These are phyloP conservation scores for Dolichoris vasculosae DNA, from an alignment of 1,140 invertebrate species.

Conservation along the genomic window DNA sequence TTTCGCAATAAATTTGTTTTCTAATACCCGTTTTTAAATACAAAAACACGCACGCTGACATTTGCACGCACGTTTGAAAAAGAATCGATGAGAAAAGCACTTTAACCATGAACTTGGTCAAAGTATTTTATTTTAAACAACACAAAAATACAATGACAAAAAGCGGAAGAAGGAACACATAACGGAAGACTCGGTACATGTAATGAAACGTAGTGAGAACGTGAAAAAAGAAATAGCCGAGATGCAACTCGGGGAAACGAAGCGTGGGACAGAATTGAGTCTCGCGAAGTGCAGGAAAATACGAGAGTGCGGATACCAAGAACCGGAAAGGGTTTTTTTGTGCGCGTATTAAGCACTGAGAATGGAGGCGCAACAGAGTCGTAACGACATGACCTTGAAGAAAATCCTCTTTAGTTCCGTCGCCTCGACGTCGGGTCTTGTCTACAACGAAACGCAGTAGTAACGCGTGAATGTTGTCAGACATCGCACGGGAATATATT, in stretches of 20 bases:
- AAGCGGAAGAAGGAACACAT: background rate
- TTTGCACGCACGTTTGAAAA: background rate
- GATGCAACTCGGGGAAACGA: background rate
- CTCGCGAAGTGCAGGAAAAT: conserved; percentile 22
- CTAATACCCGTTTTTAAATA: background rate
- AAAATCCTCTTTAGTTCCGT: conserved; percentile 12
- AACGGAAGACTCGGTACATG: background rate
- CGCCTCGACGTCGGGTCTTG: background rate
- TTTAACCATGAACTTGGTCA: background rate
- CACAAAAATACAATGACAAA: conserved; percentile 1
- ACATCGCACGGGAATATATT: conserved; percentile 11
- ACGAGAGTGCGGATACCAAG: conserved; percentile 1
- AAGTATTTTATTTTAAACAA: background rate
- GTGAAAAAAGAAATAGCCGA: conserved; percentile 36
- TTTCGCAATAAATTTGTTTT: background rate
- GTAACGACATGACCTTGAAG: conserved; percentile 40
- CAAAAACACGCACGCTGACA: background rate
- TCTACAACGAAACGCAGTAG: conserved; percentile 22
- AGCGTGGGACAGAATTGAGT: conserved; percentile 32
- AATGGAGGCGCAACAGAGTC: conserved; percentile 5
- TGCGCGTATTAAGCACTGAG: background rate
- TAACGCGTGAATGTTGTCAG: conserved; percentile 52
- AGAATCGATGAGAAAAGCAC: background rate
- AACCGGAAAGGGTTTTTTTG: conserved; percentile 41
- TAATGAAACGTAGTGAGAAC: background rate